A percentile compares a stretch with the other conserved stretches of the same genome.
Evolutionary conservation across 37 sponge, comb jelly and placozoan species (phyloP).

Genomic region (Crambe crambe): DNA sequence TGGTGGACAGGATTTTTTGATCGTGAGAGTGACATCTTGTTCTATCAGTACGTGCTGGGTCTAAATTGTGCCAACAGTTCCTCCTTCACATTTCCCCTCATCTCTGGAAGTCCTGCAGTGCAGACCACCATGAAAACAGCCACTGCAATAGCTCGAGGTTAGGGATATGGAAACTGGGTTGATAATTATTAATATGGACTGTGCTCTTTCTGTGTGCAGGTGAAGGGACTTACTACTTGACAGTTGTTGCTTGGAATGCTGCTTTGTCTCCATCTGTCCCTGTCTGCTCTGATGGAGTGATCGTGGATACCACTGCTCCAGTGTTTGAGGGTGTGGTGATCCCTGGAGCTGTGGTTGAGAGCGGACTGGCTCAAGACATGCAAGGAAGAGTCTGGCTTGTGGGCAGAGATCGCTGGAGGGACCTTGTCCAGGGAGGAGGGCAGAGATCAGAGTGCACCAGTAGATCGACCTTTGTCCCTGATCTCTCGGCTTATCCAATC

Average conservation of each 20-base stretch:
- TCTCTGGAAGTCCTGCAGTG: background rate
- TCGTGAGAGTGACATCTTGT: conserved; percentile 60
- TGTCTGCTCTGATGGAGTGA: conserved; percentile 83
- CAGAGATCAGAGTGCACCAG: background rate
- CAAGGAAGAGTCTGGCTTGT: conserved; percentile 48
- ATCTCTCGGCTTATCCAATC: conserved; percentile 28
- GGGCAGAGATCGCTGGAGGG: conserved; percentile 21
- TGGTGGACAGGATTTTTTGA: conserved; percentile 89
- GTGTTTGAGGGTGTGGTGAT: conserved; percentile 37
- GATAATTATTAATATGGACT: background rate
- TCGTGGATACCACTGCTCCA: conserved; percentile 61
- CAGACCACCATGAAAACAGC: conserved; percentile 43
- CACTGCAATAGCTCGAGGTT: conserved; percentile 41
- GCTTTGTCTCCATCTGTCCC: conserved; percentile 58
- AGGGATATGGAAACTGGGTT: background rate
- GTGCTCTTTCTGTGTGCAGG: too few relatives aligned
- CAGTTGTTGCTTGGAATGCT: conserved; percentile 70
- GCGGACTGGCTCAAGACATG: conserved; percentile 12
- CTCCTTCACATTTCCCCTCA: conserved; percentile 40
- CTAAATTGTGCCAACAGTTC: conserved; percentile 26
- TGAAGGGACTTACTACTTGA: conserved; percentile 61
- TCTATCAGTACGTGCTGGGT: conserved; percentile 63
- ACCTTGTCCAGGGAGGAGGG: background rate
- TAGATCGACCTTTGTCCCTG: background rate
- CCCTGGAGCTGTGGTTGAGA: conserved; percentile 24